phyloP scores from a whole-genome alignment of 2,113 vertebrate genomes.

The Rhizomys pruinosus region DNA sequence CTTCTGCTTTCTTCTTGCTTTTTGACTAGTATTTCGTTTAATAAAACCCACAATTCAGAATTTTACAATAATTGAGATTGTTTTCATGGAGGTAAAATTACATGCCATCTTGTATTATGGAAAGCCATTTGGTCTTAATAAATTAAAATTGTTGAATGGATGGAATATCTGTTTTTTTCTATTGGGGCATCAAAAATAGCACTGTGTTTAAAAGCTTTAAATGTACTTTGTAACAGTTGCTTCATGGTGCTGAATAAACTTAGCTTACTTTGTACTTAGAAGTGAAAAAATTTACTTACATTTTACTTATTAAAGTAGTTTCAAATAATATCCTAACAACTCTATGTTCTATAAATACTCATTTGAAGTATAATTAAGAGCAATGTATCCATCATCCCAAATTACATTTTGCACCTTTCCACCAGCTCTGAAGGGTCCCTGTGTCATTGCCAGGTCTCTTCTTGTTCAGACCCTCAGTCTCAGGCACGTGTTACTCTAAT shows the following conservation, averaged over 20 bases:
- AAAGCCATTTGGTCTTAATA: not conserved
- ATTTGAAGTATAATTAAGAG: constrained; percentile 15
- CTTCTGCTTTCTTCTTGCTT: not conserved
- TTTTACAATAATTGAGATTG: not conserved
- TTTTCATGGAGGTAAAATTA: not conserved
- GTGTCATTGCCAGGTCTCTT: not conserved
- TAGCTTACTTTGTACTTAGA: not conserved
- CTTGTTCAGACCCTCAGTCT: not conserved
- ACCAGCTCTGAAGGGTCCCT: not conserved
- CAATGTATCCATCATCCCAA: not conserved
- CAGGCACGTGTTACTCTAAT: not conserved
- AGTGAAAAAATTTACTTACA: not conserved
- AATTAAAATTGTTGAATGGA: not conserved
- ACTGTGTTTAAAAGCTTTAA: not conserved
- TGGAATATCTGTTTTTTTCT: not conserved
- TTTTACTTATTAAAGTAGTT: not conserved
- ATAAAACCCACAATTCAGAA: not conserved
- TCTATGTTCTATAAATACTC: not conserved
- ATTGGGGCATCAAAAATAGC: not conserved
- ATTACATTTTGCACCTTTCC: not conserved
- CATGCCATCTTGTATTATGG: not conserved
- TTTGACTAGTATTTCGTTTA: not conserved
- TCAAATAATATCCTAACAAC: constrained; percentile 2
- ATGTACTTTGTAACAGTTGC: not conserved
- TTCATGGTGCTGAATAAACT: not conserved